Base-by-base conservation (phyloP, 2,888 invertebrate species). In the Rhimphoctona megacephalus region DNA sequence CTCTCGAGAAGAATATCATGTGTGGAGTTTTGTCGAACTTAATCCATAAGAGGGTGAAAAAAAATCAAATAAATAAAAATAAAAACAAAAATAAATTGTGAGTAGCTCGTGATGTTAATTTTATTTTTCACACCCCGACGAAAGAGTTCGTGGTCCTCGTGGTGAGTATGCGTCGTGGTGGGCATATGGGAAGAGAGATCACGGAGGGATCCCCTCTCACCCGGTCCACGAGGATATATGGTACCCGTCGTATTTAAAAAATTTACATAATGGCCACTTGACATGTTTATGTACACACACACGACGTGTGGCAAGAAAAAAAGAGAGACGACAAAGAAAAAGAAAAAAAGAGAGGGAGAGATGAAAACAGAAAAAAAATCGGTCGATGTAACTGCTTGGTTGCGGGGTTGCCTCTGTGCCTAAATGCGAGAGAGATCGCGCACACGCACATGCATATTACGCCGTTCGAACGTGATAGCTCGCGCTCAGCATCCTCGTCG, bases 221-320 rank as follows among this genome's bases (percentile, higher is more conserved):
- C 33, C 61, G 36, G 57, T 67, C 69, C 22, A 39, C 19, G 66
- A 88, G 91, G 91, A 93, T 93, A 92, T 93, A 92, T 92, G 91
- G 92, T 90, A 67, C 91, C 90, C 91, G 91, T 91, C 93, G 93
- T 92, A 93, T 93, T 93, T 92, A 93, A 93, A 94, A 87, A 94
- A 93, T 93, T 93, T 93, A 93, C 94, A 94, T 94, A 94, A 94
- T 93, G 93, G 92, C 90, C 90, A 88, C 89, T 90, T 92, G 93
- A 93, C 93, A 93, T 94, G 94, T 94, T 94, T 94, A 93, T 94
- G 93, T 92, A 93, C 92, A 92, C 91, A 91, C 89, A 83, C 87
- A 82, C 81, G 76, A 76, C 81, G 81, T 82, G 81, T 82, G 81
- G 81, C 81, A 36, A 39, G 67, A 57, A 77, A 78, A 67, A 69